Evolutionary conservation across 2,888 invertebrate species (phyloP), one percentile per base, ranked within the genome.

Genomic region (Apodemia zela): DNA sequence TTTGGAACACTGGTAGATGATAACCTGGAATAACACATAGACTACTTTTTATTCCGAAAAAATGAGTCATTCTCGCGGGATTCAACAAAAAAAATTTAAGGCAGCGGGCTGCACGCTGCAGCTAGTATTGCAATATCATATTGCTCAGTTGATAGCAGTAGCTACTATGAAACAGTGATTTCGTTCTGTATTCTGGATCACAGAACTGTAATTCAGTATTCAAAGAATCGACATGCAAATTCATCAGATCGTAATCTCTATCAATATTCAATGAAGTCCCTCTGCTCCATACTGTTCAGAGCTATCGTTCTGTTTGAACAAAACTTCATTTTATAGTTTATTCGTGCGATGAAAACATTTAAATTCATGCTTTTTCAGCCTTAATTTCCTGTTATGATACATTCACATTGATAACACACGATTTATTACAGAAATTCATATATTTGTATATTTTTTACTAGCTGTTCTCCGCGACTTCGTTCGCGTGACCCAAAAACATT

Each of bases 351-450:
- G 42, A 15, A 21, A 49, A 49, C 17, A 49, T 49, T 49, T 49
- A 49, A 17, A 49, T 49, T 18, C 49, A 49, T 49, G 18, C 18
- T 49, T 49, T 49, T 49, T 17, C 10, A 18, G 49, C 18, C 5
- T 49, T 18, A 49, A 49, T 49, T 49, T 49, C 49, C 49, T 49
- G 49, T 49, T 49, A 5, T 21, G 49, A 49, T 21, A 21, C 18
- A 8, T 6, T 49, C 11, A 49, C 18, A 49, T 8, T 49, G 49
- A 60, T 42, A 45, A 49, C 11, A 49, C 45, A 49, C 7, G 8
- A 49, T 49, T 49, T 49, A 49, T 49, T 49, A 38, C 38, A 13
- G 11, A 3, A 11, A 38, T 38, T 11, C 13, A 4, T 38, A 38
- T 38, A 38, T 13, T 38, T 38, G 8, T 33, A 33, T 33, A 1